A percentile compares a stretch with the other conserved stretches of the same genome.
Evolutionary conservation across 1,140 invertebrate species (phyloP).

Genomic region (Drosophila trapezifrons): DNA sequence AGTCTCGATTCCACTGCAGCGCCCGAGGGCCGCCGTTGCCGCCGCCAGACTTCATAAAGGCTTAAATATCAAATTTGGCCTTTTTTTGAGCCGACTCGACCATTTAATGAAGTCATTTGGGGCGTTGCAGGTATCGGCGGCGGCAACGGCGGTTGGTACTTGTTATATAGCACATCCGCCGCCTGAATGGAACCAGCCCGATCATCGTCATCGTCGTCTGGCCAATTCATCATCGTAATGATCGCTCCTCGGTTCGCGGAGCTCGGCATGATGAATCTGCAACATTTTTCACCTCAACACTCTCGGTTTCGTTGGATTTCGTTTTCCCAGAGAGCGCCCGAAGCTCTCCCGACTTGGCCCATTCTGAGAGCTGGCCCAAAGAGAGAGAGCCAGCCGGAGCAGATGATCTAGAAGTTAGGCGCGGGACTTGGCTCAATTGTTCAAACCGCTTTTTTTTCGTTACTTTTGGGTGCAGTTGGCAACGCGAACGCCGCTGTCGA

Average conservation of each 20-base stretch:
- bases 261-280: conserved; percentile 64
- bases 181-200: conserved; percentile 27
- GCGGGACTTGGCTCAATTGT: conserved; percentile 76
- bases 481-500: conserved; percentile 43
- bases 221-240: conserved; percentile 40
- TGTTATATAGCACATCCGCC: conserved; percentile 75
- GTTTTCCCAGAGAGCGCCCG: conserved; percentile 13
- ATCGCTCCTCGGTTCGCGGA: conserved; percentile 12
- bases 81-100: conserved; percentile 6
- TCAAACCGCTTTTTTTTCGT: conserved; percentile 51
- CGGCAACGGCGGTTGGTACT: conserved; percentile 22
- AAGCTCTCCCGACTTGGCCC: conserved; percentile 52
- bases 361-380: conserved; percentile 48
- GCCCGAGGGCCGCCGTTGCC: conserved; percentile 36
- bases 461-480: conserved; percentile 73
- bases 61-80: conserved; percentile 76
- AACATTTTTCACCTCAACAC: conserved; percentile 74
- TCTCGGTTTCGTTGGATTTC: conserved; percentile 12
- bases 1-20: conserved; percentile 38
- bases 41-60: conserved; percentile 50
- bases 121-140: conserved; percentile 41
- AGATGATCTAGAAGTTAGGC: conserved; percentile 80
- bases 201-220: conserved; percentile 32
- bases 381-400: conserved; percentile 13
- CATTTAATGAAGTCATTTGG: conserved; percentile 77